phyloP scores from a whole-genome alignment of 2,797 vertebrate genomes.

The Cheirogaleus major region DNA sequence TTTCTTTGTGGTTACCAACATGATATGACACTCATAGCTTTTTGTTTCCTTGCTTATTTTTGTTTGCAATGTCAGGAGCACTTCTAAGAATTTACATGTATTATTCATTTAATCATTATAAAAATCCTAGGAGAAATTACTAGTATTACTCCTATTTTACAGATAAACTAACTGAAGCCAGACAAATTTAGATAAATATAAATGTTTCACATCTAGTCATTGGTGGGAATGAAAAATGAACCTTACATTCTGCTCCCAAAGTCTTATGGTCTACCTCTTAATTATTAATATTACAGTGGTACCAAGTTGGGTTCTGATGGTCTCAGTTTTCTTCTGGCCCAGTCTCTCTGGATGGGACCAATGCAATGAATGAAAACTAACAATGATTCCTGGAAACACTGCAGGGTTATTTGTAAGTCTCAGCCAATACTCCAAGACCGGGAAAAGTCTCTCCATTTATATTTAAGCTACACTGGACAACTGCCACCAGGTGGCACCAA shows the following conservation, averaged over 20 bases:
- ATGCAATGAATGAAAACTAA: background rate
- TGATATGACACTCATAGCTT: background rate
- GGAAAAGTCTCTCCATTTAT: background rate
- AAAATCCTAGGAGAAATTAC: background rate
- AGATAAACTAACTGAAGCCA: background rate
- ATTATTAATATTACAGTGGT: background rate
- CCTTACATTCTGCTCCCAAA: background rate
- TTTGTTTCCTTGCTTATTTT: background rate
- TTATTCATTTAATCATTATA: background rate
- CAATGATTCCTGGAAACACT: background rate
- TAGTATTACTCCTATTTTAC: background rate
- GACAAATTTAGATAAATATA: background rate
- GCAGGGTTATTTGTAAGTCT: background rate
- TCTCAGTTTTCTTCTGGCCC: background rate
- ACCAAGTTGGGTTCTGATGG: background rate
- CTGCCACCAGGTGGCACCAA: conserved; percentile 72
- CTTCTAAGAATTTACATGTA: background rate
- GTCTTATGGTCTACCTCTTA: background rate
- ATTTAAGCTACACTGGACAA: background rate
- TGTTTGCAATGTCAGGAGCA: background rate
- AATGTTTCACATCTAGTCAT: background rate
- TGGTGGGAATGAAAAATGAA: background rate
- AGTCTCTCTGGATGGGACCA: background rate
- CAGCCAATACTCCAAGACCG: background rate
- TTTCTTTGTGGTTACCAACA: background rate